Percentiles rank a stretch among this genome's conserved stretches.
Conservation (phyloP, 2,888 invertebrate genomes). For the Caenorhabditis sp. region DNA sequence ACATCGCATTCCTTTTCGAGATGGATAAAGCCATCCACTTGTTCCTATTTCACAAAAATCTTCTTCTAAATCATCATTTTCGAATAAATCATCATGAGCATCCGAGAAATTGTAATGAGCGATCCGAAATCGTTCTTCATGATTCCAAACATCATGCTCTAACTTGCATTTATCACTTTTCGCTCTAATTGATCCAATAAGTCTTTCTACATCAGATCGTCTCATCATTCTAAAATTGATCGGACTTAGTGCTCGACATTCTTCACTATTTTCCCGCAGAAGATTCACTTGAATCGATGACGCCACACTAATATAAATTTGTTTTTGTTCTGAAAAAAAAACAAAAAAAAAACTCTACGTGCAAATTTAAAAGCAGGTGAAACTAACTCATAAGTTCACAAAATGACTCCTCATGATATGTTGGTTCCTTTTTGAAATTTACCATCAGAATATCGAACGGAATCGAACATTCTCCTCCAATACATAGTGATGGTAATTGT, state of each 20-base stretch:
- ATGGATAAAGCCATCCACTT: slow-evolving; percentile 3
- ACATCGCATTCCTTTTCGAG: background rate
- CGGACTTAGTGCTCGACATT: background rate
- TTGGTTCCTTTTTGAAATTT: background rate
- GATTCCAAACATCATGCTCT: slow-evolving; percentile 2
- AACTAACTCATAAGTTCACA: background rate
- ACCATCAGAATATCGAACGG: background rate
- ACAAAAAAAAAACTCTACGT: background rate
- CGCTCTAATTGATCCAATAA: background rate
- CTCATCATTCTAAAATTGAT: background rate
- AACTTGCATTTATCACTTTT: background rate
- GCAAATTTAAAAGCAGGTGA: background rate
- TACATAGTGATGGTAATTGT: background rate
- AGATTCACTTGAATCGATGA: background rate
- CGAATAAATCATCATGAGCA: background rate
- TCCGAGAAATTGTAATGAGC: slow-evolving; percentile 6
- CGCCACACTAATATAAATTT: background rate
- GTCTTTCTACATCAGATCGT: slow-evolving; percentile 4
- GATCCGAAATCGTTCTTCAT: background rate
- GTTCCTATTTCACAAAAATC: background rate
- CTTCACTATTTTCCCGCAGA: background rate
- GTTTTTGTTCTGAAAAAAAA: background rate
- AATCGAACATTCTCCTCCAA: background rate
- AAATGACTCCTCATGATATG: background rate
- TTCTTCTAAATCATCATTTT: background rate